Conservation (phyloP, 2,888 invertebrate species). For the Platycnemis pennipes region DNA sequence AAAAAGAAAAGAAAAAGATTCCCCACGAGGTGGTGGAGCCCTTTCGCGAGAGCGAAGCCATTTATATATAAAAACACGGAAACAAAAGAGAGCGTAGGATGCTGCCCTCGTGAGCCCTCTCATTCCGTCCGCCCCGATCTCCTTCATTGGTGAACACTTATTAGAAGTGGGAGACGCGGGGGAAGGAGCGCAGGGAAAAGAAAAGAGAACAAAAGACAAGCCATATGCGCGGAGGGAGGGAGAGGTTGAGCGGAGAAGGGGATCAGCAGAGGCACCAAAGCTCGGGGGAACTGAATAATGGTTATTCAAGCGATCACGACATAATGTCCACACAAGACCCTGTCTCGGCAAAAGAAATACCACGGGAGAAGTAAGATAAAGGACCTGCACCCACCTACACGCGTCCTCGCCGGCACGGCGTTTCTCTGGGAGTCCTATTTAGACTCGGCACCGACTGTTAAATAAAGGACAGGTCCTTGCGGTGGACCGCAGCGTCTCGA, state of each 20-base stretch:
- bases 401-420: not conserved
- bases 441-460: constrained; percentile 37
- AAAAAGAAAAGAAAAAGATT: too few species aligned
- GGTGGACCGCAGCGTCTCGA: not conserved
- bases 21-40: not conserved
- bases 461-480: constrained; percentile 1
- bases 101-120: constrained; percentile 6
- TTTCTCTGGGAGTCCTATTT: constrained; percentile 20
- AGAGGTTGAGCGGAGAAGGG: not conserved
- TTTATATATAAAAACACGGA: not conserved
- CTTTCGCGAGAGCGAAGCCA: not conserved
- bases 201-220: constrained; percentile 49
- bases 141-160: constrained; percentile 34
- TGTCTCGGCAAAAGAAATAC: not conserved
- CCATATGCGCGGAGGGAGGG: not conserved
- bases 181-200: not conserved
- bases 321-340: constrained; percentile 43
- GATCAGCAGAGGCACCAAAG: not conserved
- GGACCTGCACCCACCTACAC: not conserved
- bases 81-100: constrained; percentile 16
- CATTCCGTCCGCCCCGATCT: not conserved
- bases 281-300: constrained; percentile 54
- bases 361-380: not conserved
- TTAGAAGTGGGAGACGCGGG: not conserved
- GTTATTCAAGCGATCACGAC: constrained; percentile 60